phyloP scores from a whole-genome alignment of 1,140 invertebrate genomes.

The Danaus melanippus region DNA sequence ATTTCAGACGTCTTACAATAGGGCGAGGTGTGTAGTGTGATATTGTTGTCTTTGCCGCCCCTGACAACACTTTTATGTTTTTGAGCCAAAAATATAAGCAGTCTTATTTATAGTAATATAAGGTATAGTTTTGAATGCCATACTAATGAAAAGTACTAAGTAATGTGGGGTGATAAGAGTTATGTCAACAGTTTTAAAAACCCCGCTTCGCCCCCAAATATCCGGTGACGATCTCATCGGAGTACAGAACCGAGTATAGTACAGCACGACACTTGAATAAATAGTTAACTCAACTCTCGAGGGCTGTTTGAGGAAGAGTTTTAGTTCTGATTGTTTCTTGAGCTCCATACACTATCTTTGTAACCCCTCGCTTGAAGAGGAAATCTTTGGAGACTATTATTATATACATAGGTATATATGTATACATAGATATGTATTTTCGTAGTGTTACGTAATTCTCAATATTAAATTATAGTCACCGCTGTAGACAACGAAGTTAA shows the following conservation, averaged over 20 bases:
- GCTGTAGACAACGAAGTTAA: too few species aligned
- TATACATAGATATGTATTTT: too few species aligned
- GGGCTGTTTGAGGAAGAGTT: too few species aligned
- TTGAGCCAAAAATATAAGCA: neutral
- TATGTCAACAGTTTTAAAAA: conserved; percentile 44
- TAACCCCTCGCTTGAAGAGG: too few species aligned
- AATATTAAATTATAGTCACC: too few species aligned
- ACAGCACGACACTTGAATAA: neutral
- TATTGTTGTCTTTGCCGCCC: conserved; percentile 25
- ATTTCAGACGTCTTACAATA: conserved; percentile 16
- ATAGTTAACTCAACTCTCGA: conserved; percentile 1
- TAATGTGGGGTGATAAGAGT: conserved; percentile 36
- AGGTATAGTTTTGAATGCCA: too few species aligned
- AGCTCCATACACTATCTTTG: too few species aligned
- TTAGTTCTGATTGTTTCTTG: too few species aligned
- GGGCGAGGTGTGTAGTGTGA: conserved; percentile 11
- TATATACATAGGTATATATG: too few species aligned
- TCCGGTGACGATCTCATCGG: conserved; percentile 36
- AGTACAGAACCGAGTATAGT: conserved; percentile 1
- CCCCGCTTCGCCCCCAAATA: conserved; percentile 32
- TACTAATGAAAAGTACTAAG: too few species aligned
- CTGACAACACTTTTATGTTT: conserved; percentile 13
- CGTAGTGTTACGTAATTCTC: too few species aligned
- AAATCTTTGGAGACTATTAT: too few species aligned
- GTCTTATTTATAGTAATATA: neutral